These are phyloP conservation scores for Dicrostonyx torquatus DNA, from an alignment of 2,797 vertebrate genomes.

Conservation along the genomic window DNA sequence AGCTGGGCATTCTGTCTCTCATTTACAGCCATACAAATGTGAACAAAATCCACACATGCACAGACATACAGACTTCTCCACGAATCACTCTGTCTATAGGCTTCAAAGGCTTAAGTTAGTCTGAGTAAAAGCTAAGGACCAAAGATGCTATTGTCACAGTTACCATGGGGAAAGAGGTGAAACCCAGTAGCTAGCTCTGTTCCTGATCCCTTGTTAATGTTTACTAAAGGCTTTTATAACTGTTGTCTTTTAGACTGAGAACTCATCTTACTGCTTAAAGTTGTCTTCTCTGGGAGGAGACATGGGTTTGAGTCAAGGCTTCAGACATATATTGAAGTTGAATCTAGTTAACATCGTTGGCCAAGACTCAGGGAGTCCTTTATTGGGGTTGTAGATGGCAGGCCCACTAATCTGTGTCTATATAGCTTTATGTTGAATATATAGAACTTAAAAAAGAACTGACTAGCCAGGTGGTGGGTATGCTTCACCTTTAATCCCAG, in stretches of 20 bases:
- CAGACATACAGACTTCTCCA: neutral
- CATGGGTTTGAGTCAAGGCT: neutral
- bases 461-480: neutral
- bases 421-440: neutral
- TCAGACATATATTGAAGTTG: constrained; percentile 21
- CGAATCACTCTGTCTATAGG: constrained; percentile 17
- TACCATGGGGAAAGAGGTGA: neutral
- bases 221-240: constrained; percentile 11
- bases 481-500: neutral
- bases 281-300: neutral
- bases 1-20: constrained; percentile 20
- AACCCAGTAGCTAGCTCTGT: neutral
- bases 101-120: constrained; percentile 25
- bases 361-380: constrained; percentile 2
- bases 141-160: neutral
- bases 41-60: neutral
- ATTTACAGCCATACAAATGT: neutral
- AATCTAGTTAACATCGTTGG: constrained; percentile 20
- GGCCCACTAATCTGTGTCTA: neutral
- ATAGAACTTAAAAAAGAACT: neutral
- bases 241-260: neutral
- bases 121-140: neutral
- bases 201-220: neutral
- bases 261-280: neutral
- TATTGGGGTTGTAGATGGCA: constrained; percentile 31